phyloP scores from a whole-genome alignment of 2,888 invertebrate genomes.

The Smittia aterrima region DNA sequence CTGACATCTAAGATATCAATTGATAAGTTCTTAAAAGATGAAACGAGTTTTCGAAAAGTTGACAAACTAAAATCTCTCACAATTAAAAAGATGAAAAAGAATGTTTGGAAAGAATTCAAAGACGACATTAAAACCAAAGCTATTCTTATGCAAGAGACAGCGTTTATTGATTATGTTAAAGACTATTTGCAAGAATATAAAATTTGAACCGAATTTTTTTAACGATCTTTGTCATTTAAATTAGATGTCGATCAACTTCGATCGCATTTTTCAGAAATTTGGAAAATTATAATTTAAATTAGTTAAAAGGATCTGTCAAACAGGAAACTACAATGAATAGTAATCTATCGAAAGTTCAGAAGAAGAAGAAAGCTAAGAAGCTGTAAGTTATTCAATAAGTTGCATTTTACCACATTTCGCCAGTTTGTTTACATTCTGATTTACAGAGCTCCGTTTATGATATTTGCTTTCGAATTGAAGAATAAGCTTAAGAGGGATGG shows the following conservation, averaged over 20 bases:
- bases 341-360: background rate
- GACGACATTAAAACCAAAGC: slow-evolving; percentile 17
- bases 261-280: background rate
- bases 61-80: slow-evolving; percentile 23
- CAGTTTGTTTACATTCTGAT: background rate
- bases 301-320: background rate
- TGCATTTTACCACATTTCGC: background rate
- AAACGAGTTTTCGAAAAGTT: slow-evolving; percentile 1
- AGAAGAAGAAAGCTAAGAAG: background rate
- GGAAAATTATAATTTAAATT: background rate
- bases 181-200: slow-evolving; percentile 21
- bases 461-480: background rate
- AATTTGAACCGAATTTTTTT: background rate
- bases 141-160: slow-evolving; percentile 20
- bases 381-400: background rate
- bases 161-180: slow-evolving; percentile 22
- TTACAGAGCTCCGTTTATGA: background rate
- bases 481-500: background rate
- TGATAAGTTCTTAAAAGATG: slow-evolving; percentile 11
- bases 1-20: background rate
- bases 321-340: background rate
- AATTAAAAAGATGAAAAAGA: slow-evolving; percentile 17
- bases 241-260: background rate
- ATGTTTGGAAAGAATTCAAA: slow-evolving; percentile 24
- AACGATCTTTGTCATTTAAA: too few relatives aligned